Evolutionary conservation across 2,888 invertebrate genomes (phyloP), one percentile per base, ranked within the genome.

Genomic region (Noctua comes): DNA sequence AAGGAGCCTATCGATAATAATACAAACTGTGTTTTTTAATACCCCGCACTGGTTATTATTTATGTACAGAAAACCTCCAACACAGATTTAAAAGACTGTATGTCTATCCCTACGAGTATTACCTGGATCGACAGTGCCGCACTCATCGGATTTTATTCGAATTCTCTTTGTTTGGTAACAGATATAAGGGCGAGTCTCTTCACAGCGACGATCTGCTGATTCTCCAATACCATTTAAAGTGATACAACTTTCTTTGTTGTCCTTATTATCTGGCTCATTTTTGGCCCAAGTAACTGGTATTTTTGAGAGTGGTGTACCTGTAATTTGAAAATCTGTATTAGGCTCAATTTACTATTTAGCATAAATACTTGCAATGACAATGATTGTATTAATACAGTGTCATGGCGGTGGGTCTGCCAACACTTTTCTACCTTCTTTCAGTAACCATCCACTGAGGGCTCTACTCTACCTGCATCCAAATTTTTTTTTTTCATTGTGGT

Each of bases 231-330:
- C 46, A 76, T 85, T 77, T 0, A 89, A 78, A 10, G 77, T 76
- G 48, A 90, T 82, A 54, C 90, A 90, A 16, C 78, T 84, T 79
- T 90, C 90, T 0, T 79, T 70, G 43, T 88, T 84, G 0, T 65
- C 46, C 8, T 43, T 68, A 71, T 89, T 90, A 31, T 89, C 71
- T 0, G 88, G 90, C 40, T 90, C 86, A 18, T 81, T 78, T 2
- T 70, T 21, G 1, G 80, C 79, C 90, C 90, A 90, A 1, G 51
- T 16, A 16, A 84, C 21, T 3, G 83, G 59, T 10, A 89, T 66
- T 11, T 78, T 54, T 0, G 66, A 36, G 0, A 90, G 68, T 1
- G 85, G 84, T 16, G 74, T 80, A 13, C 90, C 90, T 90, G 77
- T n/a, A 73, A 77, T 70, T 43, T 51, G 0, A 43, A 43, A 4